Percentiles rank a stretch among this genome's conserved stretches.
phyloP scores from a whole-genome alignment of 35 echinoderm and acorn worm species.

The Ptychodera flava region DNA sequence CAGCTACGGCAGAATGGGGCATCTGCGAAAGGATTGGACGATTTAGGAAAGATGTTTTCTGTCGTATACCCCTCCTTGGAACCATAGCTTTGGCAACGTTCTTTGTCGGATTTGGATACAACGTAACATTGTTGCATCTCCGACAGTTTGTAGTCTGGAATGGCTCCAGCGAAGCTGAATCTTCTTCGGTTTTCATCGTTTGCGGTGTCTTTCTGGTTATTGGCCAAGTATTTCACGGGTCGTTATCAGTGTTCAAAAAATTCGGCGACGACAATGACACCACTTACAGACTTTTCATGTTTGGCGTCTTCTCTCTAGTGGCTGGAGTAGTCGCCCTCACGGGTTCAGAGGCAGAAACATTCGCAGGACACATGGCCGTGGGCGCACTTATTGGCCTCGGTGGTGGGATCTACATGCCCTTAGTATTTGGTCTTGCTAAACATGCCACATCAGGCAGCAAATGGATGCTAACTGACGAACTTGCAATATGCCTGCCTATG shows the following conservation, averaged over 20 bases:
- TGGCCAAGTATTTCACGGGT: background rate
- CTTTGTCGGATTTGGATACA: background rate
- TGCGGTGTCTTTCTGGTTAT: background rate
- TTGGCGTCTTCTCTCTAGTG: background rate
- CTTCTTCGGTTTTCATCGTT: background rate
- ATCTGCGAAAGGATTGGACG: background rate
- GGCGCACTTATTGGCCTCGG: background rate
- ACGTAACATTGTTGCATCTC: background rate
- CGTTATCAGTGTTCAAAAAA: background rate
- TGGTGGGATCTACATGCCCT: background rate
- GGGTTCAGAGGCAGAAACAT: background rate
- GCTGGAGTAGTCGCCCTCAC: background rate
- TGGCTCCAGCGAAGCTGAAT: background rate
- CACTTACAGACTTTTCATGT: background rate
- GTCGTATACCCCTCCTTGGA: background rate
- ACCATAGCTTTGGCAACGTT: background rate
- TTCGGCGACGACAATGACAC: too few relatives aligned
- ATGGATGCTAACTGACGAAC: background rate
- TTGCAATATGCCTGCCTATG: background rate
- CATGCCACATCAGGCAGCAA: background rate
- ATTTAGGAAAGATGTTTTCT: background rate
- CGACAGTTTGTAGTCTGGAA: background rate
- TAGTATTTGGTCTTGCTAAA: background rate
- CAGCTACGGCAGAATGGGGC: background rate
- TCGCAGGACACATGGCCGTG: background rate